Evolutionary conservation across 1,140 invertebrate genomes (phyloP).

Genomic region (Drosophila lacertosa): DNA sequence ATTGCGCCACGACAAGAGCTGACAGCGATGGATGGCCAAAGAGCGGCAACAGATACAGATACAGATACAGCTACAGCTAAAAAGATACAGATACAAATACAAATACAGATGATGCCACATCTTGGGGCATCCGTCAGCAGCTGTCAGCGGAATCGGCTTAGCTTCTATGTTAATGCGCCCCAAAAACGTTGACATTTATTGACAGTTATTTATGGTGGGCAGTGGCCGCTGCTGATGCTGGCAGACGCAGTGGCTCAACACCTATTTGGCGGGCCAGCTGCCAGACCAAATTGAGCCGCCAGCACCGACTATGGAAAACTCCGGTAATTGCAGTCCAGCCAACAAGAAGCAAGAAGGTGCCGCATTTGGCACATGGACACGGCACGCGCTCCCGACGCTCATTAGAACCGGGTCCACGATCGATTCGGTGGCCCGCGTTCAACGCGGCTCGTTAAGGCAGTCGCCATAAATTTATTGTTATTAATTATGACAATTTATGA

Average conservation of each 20-base stretch:
- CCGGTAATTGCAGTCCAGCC: conserved; percentile 49
- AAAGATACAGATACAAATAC: conserved; percentile 1
- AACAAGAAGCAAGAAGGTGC: conserved; percentile 70
- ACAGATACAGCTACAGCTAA: conserved; percentile 3
- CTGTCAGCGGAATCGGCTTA: conserved; percentile 74
- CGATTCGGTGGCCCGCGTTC: conserved; percentile 14
- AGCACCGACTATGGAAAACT: conserved; percentile 45
- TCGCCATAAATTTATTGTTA: conserved; percentile 66
- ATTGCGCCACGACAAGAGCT: conserved; percentile 50
- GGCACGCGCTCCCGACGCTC: conserved; percentile 72
- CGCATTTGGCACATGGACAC: conserved; percentile 63
- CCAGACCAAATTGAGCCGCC: conserved; percentile 41
- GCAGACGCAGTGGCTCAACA: conserved; percentile 36
- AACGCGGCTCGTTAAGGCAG: conserved; percentile 24
- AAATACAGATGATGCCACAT: conserved; percentile 6
- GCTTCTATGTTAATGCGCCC: conserved; percentile 75
- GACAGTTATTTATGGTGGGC: conserved; percentile 77
- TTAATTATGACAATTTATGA: conserved; percentile 82
- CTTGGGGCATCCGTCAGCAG: conserved; percentile 41
- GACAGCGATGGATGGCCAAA: conserved; percentile 45
- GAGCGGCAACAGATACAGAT: conserved; percentile 14
- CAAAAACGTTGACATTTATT: conserved; percentile 79
- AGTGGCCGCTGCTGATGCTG: conserved; percentile 39
- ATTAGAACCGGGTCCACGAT: conserved; percentile 51
- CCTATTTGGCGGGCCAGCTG: conserved; percentile 64